Evolutionary conservation across 2,888 invertebrate species (phyloP).

Genomic region (Trissoscelio sp.): DNA sequence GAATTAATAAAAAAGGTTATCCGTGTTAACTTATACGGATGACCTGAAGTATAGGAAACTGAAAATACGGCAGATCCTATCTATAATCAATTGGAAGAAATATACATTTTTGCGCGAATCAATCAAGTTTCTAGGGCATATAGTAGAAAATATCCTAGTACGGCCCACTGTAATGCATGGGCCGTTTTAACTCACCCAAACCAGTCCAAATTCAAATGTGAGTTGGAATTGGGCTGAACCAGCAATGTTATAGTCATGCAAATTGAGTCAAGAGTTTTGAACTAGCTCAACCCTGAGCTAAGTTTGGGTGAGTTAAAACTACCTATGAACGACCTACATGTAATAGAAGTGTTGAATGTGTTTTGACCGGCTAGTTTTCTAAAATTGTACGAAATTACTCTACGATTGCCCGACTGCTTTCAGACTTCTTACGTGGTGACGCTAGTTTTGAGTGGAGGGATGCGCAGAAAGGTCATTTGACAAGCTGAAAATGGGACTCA

Average conservation of each 20-base stretch:
- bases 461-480: neutral
- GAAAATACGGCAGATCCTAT: neutral
- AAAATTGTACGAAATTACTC: too few relatives aligned
- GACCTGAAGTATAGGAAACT: neutral
- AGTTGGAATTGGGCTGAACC: too few relatives aligned
- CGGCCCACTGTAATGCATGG: neutral
- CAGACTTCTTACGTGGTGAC: neutral
- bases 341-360: neutral
- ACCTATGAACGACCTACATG: neutral
- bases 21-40: slow-evolving; percentile 7
- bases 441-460: neutral
- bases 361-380: too few relatives aligned
- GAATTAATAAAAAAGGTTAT: neutral
- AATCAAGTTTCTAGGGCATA: neutral
- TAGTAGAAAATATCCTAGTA: neutral
- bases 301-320: too few relatives aligned
- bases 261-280: too few relatives aligned
- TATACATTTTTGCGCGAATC: neutral
- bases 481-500: neutral
- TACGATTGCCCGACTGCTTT: neutral
- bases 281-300: too few relatives aligned
- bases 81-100: neutral
- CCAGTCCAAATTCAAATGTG: neutral
- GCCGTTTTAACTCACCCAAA: too few relatives aligned
- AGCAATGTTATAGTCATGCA: too few relatives aligned